Evolutionary conservation across 2,797 vertebrate genomes (phyloP).

Genomic region (Melanotaenia trifasciata): DNA sequence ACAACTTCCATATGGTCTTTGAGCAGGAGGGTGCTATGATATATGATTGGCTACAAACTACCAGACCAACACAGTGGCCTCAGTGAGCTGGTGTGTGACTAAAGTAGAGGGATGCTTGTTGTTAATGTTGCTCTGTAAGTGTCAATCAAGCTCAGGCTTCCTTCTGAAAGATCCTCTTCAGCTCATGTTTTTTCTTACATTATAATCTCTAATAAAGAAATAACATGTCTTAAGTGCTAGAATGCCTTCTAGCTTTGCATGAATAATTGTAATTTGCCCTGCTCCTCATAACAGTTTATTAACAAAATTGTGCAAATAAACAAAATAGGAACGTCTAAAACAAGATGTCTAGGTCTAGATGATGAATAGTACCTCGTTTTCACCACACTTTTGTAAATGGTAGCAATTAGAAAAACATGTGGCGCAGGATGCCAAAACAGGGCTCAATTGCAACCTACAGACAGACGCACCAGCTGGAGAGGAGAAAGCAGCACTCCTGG

Average conservation of each 20-base stretch:
- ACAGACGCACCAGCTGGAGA: conserved; percentile 74
- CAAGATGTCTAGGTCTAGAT: conserved; percentile 53
- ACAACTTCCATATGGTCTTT: conserved; percentile 81
- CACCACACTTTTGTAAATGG: conserved; percentile 64
- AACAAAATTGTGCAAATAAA: conserved; percentile 45
- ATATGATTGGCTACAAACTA: conserved; percentile 54
- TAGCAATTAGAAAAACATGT: conserved; percentile 83
- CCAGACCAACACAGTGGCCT: conserved; percentile 55
- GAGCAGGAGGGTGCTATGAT: conserved; percentile 69
- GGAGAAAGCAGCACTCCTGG: conserved; percentile 66
- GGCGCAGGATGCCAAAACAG: conserved; percentile 62
- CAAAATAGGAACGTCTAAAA: conserved; percentile 22
- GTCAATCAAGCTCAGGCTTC: conserved; percentile 56
- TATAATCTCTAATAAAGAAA: conserved; percentile 18
- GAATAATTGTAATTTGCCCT: background rate
- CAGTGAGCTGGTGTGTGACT: conserved; percentile 39
- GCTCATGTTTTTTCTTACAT: conserved; percentile 14
- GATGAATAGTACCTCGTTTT: conserved; percentile 56
- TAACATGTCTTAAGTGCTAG: conserved; percentile 7
- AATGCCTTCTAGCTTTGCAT: conserved; percentile 3
- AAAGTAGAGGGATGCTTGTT: conserved; percentile 28
- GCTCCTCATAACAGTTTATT: conserved; percentile 20
- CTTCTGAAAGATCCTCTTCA: conserved; percentile 15
- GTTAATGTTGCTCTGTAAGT: conserved; percentile 49
- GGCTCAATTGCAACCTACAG: conserved; percentile 69